phyloP scores from a whole-genome alignment of 2,797 vertebrate species.

The Dromococcyx pavoninus region DNA sequence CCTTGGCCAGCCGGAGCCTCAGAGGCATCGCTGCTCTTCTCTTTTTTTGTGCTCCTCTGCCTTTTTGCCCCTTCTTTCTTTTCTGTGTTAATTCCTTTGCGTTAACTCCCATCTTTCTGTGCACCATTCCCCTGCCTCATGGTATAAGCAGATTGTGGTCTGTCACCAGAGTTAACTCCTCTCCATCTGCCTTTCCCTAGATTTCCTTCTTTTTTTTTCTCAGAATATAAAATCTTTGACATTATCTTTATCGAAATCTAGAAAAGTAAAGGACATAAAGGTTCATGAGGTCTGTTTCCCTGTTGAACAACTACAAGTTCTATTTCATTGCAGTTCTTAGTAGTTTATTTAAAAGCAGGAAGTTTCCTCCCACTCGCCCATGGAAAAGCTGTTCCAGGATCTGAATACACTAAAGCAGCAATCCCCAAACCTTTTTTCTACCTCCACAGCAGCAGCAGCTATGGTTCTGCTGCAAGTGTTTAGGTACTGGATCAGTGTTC shows the following conservation, averaged over 20 bases:
- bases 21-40: background rate
- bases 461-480: background rate
- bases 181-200: background rate
- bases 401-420: background rate
- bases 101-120: background rate
- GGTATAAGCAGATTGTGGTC: background rate
- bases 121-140: background rate
- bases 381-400: constrained; percentile 10
- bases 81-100: background rate
- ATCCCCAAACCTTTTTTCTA: background rate
- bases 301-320: background rate
- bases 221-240: background rate
- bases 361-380: constrained; percentile 14
- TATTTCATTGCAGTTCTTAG: background rate
- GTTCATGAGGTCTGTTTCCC: background rate
- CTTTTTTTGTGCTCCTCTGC: background rate
- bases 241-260: background rate
- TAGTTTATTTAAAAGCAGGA: constrained; percentile 13
- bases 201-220: background rate
- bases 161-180: background rate
- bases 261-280: background rate
- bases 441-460: background rate
- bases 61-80: background rate
- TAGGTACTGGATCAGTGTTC: background rate
- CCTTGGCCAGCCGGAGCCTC: background rate